Conservation (phyloP, 2,113 vertebrate species). For the Gasterosteus aculeatus region DNA sequence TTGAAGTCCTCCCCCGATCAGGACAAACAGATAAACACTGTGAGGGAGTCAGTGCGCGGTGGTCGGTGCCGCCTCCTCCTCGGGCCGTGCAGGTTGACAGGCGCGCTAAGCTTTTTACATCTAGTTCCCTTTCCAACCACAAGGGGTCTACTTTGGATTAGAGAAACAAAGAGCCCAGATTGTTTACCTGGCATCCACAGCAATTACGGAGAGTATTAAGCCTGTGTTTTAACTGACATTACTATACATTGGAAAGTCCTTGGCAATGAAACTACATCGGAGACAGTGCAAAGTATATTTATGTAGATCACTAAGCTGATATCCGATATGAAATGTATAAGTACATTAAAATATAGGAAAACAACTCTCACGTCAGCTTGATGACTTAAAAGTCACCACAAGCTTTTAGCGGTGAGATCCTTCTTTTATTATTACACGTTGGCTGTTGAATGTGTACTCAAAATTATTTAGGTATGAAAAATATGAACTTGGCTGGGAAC, state of each 20-base stretch:
- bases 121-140: slow-evolving; percentile 52
- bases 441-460: not conserved
- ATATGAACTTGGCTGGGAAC: not conserved
- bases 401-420: too few relatives aligned
- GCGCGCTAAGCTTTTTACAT: slow-evolving; percentile 39
- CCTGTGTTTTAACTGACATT: not conserved
- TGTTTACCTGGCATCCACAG: too few relatives aligned
- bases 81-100: slow-evolving; percentile 34
- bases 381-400: not conserved
- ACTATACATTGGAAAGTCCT: not conserved
- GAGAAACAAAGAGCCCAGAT: not conserved
- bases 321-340: not conserved
- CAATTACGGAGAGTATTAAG: not conserved
- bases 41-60: slow-evolving; percentile 34
- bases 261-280: not conserved
- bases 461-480: not conserved
- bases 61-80: slow-evolving; percentile 72
- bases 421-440: not conserved
- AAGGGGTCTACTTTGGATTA: slow-evolving; percentile 58
- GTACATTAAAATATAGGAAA: not conserved
- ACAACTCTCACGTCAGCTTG: not conserved
- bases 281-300: not conserved
- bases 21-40: slow-evolving; percentile 65
- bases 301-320: not conserved
- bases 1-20: slow-evolving; percentile 61